Evolutionary conservation across 2,113 vertebrate genomes (phyloP), one percentile per base, ranked within the genome.

Genomic region (Callionymus lyra): DNA sequence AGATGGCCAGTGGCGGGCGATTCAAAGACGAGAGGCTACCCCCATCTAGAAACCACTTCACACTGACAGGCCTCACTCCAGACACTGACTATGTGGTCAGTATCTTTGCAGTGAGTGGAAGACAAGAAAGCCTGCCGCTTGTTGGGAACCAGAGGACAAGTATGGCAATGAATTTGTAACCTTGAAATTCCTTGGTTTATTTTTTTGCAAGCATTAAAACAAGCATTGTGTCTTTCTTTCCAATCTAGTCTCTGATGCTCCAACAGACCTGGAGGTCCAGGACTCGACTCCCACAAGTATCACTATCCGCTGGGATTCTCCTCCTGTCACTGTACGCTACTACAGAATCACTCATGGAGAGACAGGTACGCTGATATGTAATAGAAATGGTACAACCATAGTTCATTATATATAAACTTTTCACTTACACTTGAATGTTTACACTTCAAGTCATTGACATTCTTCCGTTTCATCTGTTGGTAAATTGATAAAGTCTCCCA

Each of bases 311-410:
- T 99, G 95, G 95, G 90, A 93, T 0, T 82, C 94, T 10, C 95
- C 95, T 12, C 88, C 91, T 0, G 89, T 97, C 61, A 93, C 89
- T 1, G 95, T 99, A 40, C 82, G 93, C 54, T 97, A 93, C 67
- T 99, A 99, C 72, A 86, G 92, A 70, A 92, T 99, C 70, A 90
- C 90, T 4, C 92, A 93, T 0, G 89, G 89, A 60, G 90, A 97
- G 82, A 84, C 86, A 59, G 95, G 95, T 98, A 34, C 40, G 66
- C 10, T 8, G 14, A 1, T 10, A 10, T 12, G 11, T n/a, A 18
- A 19, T 17, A 11, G 17, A 17, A 10, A 40, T 19, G 16, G 38
- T 12, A 6, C 16, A 10, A 3, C 9, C 8, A n/a, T 19, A 31
- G 6, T 1, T 21, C 9, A 10, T 11, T 31, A 9, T 37, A 17